A percentile compares a stretch with the other conserved stretches of the same genome.
Evolutionary conservation across 1,140 invertebrate genomes (phyloP).

Genomic region (Colletes gigas): DNA sequence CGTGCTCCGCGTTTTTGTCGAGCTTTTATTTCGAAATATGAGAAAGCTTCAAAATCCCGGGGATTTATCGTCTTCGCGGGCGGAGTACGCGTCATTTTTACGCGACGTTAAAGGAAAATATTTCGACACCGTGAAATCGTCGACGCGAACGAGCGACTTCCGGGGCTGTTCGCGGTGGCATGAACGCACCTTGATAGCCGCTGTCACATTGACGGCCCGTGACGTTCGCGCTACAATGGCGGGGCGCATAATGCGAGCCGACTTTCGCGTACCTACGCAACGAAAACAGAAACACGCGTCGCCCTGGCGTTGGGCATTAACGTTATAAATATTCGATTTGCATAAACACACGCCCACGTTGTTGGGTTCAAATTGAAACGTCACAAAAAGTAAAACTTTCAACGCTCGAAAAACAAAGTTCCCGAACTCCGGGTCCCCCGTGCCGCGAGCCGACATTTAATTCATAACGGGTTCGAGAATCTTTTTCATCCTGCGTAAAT

Average conservation of each 20-base stretch:
- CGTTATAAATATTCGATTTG: neutral
- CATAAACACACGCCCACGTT: neutral
- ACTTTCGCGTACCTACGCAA: neutral
- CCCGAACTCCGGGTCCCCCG: too few species aligned
- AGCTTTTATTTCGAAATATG: neutral
- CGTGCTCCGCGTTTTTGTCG: too few species aligned
- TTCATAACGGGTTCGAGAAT: too few species aligned
- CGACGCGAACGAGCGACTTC: neutral
- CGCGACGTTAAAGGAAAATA: neutral
- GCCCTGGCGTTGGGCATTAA: neutral
- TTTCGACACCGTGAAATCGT: neutral
- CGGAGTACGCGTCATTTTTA: neutral
- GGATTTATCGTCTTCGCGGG: neutral
- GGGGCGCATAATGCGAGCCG: neutral
- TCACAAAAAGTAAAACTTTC: too few species aligned
- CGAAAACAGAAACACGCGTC: neutral
- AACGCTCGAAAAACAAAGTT: too few species aligned
- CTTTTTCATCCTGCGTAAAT: too few species aligned
- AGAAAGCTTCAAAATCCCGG: neutral
- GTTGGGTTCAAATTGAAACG: neutral
- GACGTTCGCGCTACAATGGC: neutral
- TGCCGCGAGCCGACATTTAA: too few species aligned
- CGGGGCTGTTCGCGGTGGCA: neutral
- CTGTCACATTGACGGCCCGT: constrained; percentile 10
- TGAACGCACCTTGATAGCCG: constrained; percentile 7